phyloP scores from a whole-genome alignment of 92 coral and sea anemone species.

The Muricea muricata region DNA sequence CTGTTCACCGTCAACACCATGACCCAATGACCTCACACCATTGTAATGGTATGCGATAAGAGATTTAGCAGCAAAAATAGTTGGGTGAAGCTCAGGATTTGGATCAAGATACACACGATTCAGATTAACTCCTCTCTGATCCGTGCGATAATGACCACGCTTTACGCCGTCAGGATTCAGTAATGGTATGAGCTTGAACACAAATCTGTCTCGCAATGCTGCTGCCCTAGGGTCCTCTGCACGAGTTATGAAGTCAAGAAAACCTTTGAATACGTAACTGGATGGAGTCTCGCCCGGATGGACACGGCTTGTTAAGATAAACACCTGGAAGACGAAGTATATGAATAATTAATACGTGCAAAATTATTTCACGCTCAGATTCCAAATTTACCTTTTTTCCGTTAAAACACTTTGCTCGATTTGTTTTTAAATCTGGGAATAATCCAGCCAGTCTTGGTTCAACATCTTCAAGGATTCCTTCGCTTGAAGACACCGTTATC shows the following conservation, averaged over 20 bases:
- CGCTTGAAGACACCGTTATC: constrained; percentile 80
- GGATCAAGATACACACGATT: constrained; percentile 96
- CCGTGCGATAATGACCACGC: constrained; percentile 95
- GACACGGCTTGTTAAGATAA: constrained; percentile 91
- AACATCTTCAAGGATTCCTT: constrained; percentile 76
- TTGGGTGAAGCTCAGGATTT: constrained; percentile 80
- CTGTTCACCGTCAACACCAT: neutral
- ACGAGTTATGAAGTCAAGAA: constrained; percentile 84
- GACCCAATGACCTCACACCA: constrained; percentile 15
- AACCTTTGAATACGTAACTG: constrained; percentile 97
- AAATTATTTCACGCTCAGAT: neutral
- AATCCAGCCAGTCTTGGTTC: constrained; percentile 74
- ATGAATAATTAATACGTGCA: neutral
- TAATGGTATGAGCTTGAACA: constrained; percentile 92
- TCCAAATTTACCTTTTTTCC: constrained; percentile 92
- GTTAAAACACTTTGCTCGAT: constrained; percentile 77
- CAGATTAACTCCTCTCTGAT: constrained; percentile 87
- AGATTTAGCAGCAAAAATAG: constrained; percentile 85
- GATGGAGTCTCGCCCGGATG: constrained; percentile 99
- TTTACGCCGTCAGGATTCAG: constrained; percentile 98
- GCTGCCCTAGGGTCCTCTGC: constrained; percentile 87
- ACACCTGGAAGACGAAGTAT: constrained; percentile 63
- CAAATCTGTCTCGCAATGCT: constrained; percentile 76
- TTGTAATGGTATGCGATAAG: constrained; percentile 75
- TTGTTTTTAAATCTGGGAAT: constrained; percentile 78